Evolutionary conservation across 35 echinoderm and acorn worm genomes (phyloP), one percentile per base, ranked within the genome.

Genomic region (Lytechinus pictus): DNA sequence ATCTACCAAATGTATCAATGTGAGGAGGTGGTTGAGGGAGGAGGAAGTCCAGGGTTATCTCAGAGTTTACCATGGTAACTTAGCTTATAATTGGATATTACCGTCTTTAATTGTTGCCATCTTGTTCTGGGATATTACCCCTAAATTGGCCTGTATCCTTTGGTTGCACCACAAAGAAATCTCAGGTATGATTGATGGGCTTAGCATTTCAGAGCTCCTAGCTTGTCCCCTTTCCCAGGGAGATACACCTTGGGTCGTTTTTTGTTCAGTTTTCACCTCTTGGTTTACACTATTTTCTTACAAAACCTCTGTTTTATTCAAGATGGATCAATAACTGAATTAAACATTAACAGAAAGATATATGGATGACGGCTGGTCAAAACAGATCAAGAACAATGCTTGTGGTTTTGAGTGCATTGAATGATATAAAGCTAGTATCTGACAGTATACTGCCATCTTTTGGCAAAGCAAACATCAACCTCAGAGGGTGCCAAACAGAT

Each of bases 111-210:
- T 79, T 79, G 19, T 79, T 79, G 12, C 66, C 66, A 79, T 79
- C 66, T 79, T 79, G 66, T 79, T 79, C 66, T 16, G 66, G 66
- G 66, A 79, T 24, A 79, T 79, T 79, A 79, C 66, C 66, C 66
- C 66, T 5, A 79, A 79, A 79, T 79, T 79, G 66, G 19, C 3
- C 66, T 79, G 66, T 79, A 79, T 79, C 66, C 66, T 79, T 79
- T 79, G 66, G 66, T 79, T 79, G n/a, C 66, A 79, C 66, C 66
- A 79, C 66, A 79, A 79, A 79, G 66, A 79, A 79, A 79, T 79
- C 66, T 24, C 66, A 79, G 16, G 19, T n/a, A 79, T 79, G 66
- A 79, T 79, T 79, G 66, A 79, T 24, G 4, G 66, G 66, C 66
- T 79, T 79, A 79, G 19, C 19, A 16, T 24, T 1, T 8, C n/a